A percentile compares a stretch with the other conserved stretches of the same genome.
Evolutionary conservation across 1,140 invertebrate genomes (phyloP).

Genomic region (Drosophila lacteicornis): DNA sequence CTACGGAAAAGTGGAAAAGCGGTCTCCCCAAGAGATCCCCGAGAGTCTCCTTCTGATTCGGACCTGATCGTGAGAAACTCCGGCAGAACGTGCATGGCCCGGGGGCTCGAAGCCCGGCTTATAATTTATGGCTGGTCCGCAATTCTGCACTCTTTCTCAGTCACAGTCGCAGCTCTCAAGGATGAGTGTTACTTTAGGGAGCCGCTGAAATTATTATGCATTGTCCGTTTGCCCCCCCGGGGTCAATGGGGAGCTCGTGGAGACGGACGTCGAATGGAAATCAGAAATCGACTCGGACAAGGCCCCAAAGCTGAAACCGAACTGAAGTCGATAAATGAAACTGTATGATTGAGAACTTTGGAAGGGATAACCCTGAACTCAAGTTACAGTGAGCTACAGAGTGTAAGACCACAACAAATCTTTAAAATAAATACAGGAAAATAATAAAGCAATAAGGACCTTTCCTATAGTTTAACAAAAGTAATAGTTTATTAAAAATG

Average conservation of each 20-base stretch:
- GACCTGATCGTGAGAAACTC: conserved; percentile 48
- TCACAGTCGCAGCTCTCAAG: conserved; percentile 51
- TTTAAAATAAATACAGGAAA: background rate
- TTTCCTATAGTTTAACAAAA: background rate
- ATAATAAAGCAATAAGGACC: no score
- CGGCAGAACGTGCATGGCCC: conserved; percentile 74
- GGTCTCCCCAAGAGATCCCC: conserved; percentile 9
- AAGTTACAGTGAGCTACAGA: background rate
- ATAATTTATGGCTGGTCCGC: conserved; percentile 71
- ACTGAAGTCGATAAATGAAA: conserved; percentile 24
- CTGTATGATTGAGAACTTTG: conserved; percentile 31
- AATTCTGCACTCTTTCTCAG: conserved; percentile 50
- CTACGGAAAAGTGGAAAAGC: conserved; percentile 28
- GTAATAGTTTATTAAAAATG: background rate
- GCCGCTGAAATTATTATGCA: conserved; percentile 63
- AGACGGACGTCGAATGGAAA: conserved; percentile 26
- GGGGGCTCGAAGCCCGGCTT: conserved; percentile 65
- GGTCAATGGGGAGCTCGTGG: conserved; percentile 45
- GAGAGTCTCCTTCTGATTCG: conserved; percentile 33
- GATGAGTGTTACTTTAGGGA: conserved; percentile 75
- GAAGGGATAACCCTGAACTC: conserved; percentile 44
- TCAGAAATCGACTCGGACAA: conserved; percentile 13
- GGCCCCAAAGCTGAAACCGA: background rate
- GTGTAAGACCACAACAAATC: background rate
- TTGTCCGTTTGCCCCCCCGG: conserved; percentile 47